Base-by-base conservation (phyloP, 2,797 vertebrate genomes). In the Tympanoctomys barrerae region DNA sequence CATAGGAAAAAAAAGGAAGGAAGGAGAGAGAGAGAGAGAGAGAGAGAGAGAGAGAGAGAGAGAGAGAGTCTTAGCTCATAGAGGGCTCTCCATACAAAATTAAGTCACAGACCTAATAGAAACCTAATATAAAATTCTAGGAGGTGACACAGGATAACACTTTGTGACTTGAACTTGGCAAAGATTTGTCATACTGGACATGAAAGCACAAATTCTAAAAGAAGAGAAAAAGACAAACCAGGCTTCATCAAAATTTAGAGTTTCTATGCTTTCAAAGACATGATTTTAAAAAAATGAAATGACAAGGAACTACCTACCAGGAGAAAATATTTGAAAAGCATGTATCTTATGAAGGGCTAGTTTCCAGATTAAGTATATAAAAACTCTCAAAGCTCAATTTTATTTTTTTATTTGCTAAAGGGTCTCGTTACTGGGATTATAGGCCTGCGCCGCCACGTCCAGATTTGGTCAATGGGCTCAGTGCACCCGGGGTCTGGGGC, bases 311-410 rank as follows among this genome's bases (percentile, higher is more conserved):
- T 87, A n/a, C 71, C 42, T 19, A 21, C 9, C 71, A 7, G 66
- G 81, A 89, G 75, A 91, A 93, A 93, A 82, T 79, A 89, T 83
- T 79, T 82, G 62, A 49, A 96, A 92, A 91, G 79, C 31, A 61
- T 10, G 0, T 28, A 80, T 31, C 31, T 93, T 80, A 46, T 12
- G 14, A 94, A 94, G 75, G 85, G 79, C 26, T 80, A 28, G 26
- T 87, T 80, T 70, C 49, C 49, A 95, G 80, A 33, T 59, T 24
- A 91, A 82, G 21, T 21, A 61, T 46, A 94, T 62, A 33, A 49
- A 93, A 94, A 49, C 36, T 81, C 77, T 81, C 77, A 77, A 92
- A 95, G 92, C 2, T 92, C 89, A 81, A 81, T 95, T 94, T 42
- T 42, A 42, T 42, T 42, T 42, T 49, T 49, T 49, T 49, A 49